Evolutionary conservation across 2,113 vertebrate species (phyloP), one percentile per base, ranked within the genome.

Genomic region (Eonycteris spelaea): DNA sequence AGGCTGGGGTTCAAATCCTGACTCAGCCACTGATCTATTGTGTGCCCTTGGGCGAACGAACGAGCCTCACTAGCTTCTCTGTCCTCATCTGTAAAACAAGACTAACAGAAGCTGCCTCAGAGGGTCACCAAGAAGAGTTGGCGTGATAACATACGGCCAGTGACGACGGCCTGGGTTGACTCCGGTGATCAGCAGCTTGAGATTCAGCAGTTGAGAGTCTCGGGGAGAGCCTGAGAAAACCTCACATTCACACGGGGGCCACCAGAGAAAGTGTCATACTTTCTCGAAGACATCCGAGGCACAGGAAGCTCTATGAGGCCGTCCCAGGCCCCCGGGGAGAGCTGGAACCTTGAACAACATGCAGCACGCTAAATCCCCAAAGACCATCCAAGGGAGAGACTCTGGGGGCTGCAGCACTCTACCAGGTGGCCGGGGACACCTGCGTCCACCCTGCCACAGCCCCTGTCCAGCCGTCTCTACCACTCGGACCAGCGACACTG

Each of bases 291-390:
- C 26, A 26, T 2, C 3, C 2, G 61, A 59, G 59, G 74, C 75
- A 65, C 71, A 93, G 80, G 28, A 14, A 67, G 73, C 55, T 55
- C 14, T 1, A 28, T 0, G 9, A 43, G 57, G 48, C 82, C 26
- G 6, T 3, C 38, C 24, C 4, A 0, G 88, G 75, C 4, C 38
- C 38, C 55, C 30, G 14, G 22, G 51, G 65, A 45, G 55, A 80
- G 28, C 35, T 0, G 38, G 45, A n/a, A 22, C 82, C 22, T 57
- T 22, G 12, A 95, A 73, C 18, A 83, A n/a, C 86, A 97, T 94
- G 95, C 95, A 97, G 13, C 18, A 90, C 6, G 91, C 96, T 95
- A 98, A 96, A 94, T 97, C 97, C 96, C 59, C 91, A 97, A 78
- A 92, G 95, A 97, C 38, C 85, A 96, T n/a, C 33, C 24, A 68